phyloP scores from a whole-genome alignment of 2,113 vertebrate genomes.

The Motacilla alba region DNA sequence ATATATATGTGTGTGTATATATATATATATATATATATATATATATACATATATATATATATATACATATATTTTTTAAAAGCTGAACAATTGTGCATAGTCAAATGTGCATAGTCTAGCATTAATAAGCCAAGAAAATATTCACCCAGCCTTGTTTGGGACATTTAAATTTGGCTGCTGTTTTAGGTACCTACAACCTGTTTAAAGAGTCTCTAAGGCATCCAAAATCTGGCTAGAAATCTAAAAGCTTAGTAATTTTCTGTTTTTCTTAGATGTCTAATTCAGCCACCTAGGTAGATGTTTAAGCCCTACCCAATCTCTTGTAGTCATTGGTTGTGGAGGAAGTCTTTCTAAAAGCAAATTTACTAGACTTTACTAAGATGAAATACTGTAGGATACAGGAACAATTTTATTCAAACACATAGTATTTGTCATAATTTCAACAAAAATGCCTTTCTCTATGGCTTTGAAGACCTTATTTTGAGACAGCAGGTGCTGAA shows the following conservation, averaged over 20 bases:
- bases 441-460: background rate
- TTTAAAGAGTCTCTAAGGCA: background rate
- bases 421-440: background rate
- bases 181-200: background rate
- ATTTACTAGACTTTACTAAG: background rate
- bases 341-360: background rate
- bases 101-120: background rate
- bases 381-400: background rate
- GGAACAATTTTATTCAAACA: background rate
- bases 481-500: background rate
- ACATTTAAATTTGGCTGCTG: background rate
- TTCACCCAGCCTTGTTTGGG: background rate
- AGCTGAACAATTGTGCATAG: background rate
- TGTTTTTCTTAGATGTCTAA: background rate
- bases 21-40: no score
- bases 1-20: no score
- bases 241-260: background rate
- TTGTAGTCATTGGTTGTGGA: background rate
- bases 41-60: no score
- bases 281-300: background rate
- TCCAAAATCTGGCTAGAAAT: background rate
- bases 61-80: no score
- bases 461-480: background rate
- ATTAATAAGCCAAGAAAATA: background rate
- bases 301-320: background rate